phyloP scores from a whole-genome alignment of 2,797 vertebrate species.

The Helicolenus hilgendorfi region DNA sequence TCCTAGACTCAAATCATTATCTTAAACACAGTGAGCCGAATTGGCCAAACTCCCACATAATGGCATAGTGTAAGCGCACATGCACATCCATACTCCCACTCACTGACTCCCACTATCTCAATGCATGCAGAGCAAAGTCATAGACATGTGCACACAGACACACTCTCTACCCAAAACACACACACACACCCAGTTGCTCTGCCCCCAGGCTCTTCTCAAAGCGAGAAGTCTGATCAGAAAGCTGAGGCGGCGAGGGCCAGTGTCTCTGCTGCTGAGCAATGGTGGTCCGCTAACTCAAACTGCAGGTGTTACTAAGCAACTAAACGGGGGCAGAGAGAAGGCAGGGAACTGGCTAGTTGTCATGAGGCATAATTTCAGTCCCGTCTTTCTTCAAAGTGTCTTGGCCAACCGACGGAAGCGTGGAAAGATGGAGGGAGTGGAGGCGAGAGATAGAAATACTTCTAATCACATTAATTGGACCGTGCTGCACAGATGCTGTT shows the following conservation, averaged over 20 bases:
- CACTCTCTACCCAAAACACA: constrained; percentile 27
- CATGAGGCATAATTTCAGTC: constrained; percentile 82
- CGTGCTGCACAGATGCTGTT: background rate
- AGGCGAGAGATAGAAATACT: constrained; percentile 44
- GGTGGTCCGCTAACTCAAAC: constrained; percentile 82
- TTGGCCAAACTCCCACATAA: constrained; percentile 85
- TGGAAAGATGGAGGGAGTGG: constrained; percentile 25
- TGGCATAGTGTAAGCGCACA: constrained; percentile 79
- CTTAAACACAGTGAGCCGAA: constrained; percentile 76
- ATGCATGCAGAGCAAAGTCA: constrained; percentile 59
- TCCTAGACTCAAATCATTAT: constrained; percentile 81
- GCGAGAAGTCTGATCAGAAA: constrained; percentile 80
- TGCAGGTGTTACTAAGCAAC: constrained; percentile 93
- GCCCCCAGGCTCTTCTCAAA: constrained; percentile 77
- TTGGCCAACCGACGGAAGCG: constrained; percentile 47
- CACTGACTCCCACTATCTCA: constrained; percentile 70
- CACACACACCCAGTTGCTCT: constrained; percentile 35
- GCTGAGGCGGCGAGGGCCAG: constrained; percentile 69
- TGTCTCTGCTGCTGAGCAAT: constrained; percentile 77
- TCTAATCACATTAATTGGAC: constrained; percentile 33
- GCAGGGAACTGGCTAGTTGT: constrained; percentile 84
- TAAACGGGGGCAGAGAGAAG: constrained; percentile 84
- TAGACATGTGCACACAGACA: constrained; percentile 58
- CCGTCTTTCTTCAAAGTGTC: constrained; percentile 78
- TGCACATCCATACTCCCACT: constrained; percentile 82